These are phyloP conservation scores for Drosophila meridiana DNA, from an alignment of 2,888 invertebrate species.

Conservation along the genomic window DNA sequence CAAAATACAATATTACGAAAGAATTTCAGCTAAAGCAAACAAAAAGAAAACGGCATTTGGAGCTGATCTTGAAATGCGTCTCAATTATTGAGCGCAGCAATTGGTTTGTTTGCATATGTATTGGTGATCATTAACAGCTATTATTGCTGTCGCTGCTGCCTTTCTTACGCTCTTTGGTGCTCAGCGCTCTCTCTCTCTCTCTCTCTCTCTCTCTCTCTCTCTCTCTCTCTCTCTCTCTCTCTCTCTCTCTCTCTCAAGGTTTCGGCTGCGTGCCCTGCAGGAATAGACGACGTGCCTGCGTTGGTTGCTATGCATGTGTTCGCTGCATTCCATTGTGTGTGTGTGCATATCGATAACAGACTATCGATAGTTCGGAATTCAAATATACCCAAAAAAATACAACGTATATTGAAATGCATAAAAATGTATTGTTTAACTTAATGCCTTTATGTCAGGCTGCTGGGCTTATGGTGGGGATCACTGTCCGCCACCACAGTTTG, in stretches of 20 bases:
- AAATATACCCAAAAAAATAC: background rate
- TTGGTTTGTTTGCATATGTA: slow-evolving; percentile 11
- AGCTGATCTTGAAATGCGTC: slow-evolving; percentile 28
- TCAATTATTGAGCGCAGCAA: slow-evolving; percentile 21
- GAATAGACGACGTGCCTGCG: slow-evolving; percentile 8
- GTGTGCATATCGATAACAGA: slow-evolving; percentile 16
- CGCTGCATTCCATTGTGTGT: background rate
- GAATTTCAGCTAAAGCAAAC: background rate
- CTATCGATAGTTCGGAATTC: slow-evolving; percentile 6
- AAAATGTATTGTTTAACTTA: slow-evolving; percentile 4
- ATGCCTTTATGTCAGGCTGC: background rate
- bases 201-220: slow-evolving; percentile 1
- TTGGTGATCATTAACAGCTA: slow-evolving; percentile 34
- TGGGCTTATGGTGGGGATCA: background rate
- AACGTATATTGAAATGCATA: background rate
- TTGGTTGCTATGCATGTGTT: slow-evolving; percentile 2
- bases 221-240: slow-evolving; percentile 12
- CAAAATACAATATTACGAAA: slow-evolving; percentile 22
- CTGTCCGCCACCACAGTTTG: slow-evolving; percentile 31
- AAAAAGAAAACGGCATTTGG: slow-evolving; percentile 1
- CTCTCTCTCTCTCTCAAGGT: slow-evolving; percentile 10
- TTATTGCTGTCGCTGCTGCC: slow-evolving; percentile 15
- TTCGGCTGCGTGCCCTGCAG: slow-evolving; percentile 16
- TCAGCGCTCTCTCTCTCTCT: background rate
- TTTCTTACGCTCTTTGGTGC: slow-evolving; percentile 12